A percentile compares a stretch with the other conserved stretches of the same genome.
Evolutionary conservation across 2,888 invertebrate genomes (phyloP).

Genomic region (Lasioglossum pauxillum): DNA sequence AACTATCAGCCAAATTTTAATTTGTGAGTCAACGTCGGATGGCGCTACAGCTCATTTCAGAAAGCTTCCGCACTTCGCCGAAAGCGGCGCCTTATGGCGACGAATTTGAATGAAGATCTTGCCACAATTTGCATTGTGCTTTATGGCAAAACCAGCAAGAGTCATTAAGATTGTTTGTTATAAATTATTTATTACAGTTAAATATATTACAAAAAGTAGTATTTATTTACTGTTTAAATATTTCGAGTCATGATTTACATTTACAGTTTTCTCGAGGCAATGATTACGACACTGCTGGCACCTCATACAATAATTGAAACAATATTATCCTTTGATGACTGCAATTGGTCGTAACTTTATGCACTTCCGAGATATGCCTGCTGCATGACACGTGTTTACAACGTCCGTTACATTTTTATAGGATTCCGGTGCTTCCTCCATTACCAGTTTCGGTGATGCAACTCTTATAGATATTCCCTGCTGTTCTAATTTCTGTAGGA

Average conservation of each 20-base stretch:
- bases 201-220: conserved; percentile 43
- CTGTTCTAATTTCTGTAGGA: conserved; percentile 92
- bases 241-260: not conserved
- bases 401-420: conserved; percentile 99
- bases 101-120: too few relatives aligned
- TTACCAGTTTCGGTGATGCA: conserved; percentile 99
- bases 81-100: too few relatives aligned
- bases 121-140: not conserved
- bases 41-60: too few relatives aligned
- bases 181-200: conserved; percentile 26
- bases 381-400: conserved; percentile 98
- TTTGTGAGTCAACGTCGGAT: too few relatives aligned
- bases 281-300: not conserved
- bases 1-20: too few relatives aligned
- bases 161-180: conserved; percentile 18
- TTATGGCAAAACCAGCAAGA: too few relatives aligned
- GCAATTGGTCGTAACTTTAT: conserved; percentile 98
- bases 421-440: conserved; percentile 99
- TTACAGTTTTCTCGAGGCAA: not conserved
- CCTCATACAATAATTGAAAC: not conserved
- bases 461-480: conserved; percentile 98
- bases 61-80: too few relatives aligned
- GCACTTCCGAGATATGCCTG: conserved; percentile 98
- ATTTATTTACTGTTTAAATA: conserved; percentile 14
- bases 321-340: conserved; percentile 94